These are phyloP conservation scores for Brachyistius frenatus DNA, from an alignment of 2,113 vertebrate genomes.

Conservation along the genomic window DNA sequence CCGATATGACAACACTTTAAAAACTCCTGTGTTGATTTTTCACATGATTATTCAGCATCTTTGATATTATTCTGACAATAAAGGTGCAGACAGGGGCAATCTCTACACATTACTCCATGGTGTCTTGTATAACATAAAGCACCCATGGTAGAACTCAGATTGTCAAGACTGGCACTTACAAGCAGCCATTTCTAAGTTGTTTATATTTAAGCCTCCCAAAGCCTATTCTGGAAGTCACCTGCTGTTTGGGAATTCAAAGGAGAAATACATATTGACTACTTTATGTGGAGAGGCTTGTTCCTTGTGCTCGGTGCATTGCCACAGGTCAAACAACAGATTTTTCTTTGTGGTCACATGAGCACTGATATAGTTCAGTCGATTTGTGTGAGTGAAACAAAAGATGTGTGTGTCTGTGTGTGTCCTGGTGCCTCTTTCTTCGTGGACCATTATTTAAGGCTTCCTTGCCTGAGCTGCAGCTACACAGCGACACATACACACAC, in stretches of 20 bases:
- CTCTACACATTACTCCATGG: no score
- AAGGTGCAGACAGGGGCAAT: background rate
- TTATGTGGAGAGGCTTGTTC: conserved; percentile 12
- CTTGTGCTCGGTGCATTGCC: background rate
- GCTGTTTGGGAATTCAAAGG: conserved; percentile 29
- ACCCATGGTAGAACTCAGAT: background rate
- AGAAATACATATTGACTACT: conserved; percentile 23
- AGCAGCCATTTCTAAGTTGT: conserved; percentile 3
- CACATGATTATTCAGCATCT: no score
- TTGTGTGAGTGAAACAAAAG: background rate
- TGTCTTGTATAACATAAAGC: background rate
- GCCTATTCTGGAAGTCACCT: background rate
- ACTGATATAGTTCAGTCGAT: conserved; percentile 26
- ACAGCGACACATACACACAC: background rate
- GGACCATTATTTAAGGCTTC: background rate
- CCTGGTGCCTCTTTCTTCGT: background rate
- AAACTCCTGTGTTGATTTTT: no score
- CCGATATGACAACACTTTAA: no score
- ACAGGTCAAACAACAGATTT: conserved; percentile 18
- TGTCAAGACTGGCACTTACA: background rate
- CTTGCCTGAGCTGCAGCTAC: background rate
- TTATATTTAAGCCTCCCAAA: conserved; percentile 19
- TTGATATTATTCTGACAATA: background rate
- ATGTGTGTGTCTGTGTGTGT: no score
- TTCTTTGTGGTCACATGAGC: conserved; percentile 7